A percentile compares a stretch with the other conserved stretches of the same genome.
Conservation (phyloP, 1,140 invertebrate genomes). For the Aphis gossypii region DNA sequence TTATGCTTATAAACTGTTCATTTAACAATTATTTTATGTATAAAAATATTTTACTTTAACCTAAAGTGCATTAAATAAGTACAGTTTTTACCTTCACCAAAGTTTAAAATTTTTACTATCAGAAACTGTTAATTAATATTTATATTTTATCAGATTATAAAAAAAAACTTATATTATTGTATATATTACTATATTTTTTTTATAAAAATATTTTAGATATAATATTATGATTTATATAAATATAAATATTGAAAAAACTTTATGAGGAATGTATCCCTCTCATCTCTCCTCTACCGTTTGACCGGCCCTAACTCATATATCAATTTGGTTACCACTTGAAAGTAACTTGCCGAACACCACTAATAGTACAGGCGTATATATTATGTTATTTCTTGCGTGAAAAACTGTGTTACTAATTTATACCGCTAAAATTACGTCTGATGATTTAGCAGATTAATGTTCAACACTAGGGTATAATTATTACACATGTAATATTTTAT, state of each 20-base stretch:
- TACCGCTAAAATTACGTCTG: not conserved
- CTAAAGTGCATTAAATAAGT: not conserved
- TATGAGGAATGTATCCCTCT: too few relatives aligned
- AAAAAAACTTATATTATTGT: not conserved
- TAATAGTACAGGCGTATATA: not conserved
- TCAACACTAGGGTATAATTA: not conserved
- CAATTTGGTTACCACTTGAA: not conserved
- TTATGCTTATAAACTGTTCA: not conserved
- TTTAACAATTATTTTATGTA: not conserved
- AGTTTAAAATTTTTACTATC: not conserved
- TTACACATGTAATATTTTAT: not conserved
- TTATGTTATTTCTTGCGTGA: not conserved
- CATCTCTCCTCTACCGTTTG: not conserved
- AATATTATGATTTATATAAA: too few relatives aligned
- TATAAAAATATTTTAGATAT: too few relatives aligned
- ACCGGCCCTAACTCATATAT: not conserved
- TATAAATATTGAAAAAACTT: too few relatives aligned
- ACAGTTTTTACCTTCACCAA: not conserved
- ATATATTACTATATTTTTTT: not conserved
- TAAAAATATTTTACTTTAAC: not conserved
- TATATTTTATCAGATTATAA: not conserved
- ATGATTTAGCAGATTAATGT: not conserved
- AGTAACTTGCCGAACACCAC: not conserved
- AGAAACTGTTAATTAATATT: not conserved
- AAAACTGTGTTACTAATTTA: conserved; percentile 10